Base-by-base conservation (phyloP, 2,888 invertebrate genomes). In the Alloscopus bannaensis region DNA sequence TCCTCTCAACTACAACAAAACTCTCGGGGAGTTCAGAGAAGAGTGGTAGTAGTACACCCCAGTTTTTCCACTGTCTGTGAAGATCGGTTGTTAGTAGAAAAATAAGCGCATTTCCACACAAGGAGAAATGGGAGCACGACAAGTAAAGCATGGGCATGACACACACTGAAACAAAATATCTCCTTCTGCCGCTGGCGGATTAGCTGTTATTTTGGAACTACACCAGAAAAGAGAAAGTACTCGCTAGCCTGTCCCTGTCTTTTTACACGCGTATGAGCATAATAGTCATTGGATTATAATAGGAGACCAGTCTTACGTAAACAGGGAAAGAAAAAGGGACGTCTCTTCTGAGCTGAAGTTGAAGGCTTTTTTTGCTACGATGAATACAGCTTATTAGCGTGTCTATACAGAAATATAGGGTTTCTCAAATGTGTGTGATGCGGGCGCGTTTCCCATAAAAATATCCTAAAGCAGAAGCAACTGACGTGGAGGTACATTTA, bases 191-290 rank as follows among this genome's bases (percentile, higher is more conserved):
- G 22, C 36, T 71, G 50, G 31, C 50, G 64, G 72, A 72, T 72
- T 73, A 65, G 73, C 50, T 57, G 45, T 29, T 73, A 20, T 64
- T 73, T 55, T 55, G 8, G 8, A 73, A 57, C 45, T 29, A 65
- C 28, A 65, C 73, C 72, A 72, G 66, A 59, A 65, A 73, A 45
- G 45, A 24, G 31, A 40, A 29, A 62, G 71, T 31, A 62, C 62
- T 28, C 50, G n/a, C 11, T 6, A 70, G 8, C 18, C 22, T 36
- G 8, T 28, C 13, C 52, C 52, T 29, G 66, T 66, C 66, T 52
- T 20, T 24, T 28, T 42, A 26, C 47, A 42, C 28, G 42, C 22
- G 42, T 13, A 11, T 40, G 40, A n/a, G n/a, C n/a, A n/a, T n/a
- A n/a, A 22, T 40, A 8, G 20, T 3, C 18, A 22, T 20, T 13